Evolutionary conservation across 2,797 vertebrate genomes (phyloP).

Genomic region (Florisuga fusca): DNA sequence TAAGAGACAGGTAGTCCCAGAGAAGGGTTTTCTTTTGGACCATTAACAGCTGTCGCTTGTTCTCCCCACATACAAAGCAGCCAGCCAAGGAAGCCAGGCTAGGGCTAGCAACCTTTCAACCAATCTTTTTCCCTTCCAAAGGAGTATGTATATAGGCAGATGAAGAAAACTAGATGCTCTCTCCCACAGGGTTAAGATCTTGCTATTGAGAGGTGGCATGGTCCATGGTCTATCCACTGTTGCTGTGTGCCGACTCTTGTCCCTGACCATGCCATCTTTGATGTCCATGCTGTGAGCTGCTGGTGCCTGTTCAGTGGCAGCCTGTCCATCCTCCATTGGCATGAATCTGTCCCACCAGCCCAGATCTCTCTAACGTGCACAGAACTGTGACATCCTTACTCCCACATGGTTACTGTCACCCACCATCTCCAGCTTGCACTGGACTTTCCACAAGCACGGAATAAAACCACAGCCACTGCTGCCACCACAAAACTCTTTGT

Average conservation of each 20-base stretch:
- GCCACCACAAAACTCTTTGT: neutral
- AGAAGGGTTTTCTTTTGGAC: neutral
- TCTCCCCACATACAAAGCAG: neutral
- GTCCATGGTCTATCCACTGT: too few species aligned
- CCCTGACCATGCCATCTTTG: neutral
- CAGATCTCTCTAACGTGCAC: neutral
- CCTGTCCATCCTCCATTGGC: neutral
- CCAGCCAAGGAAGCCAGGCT: neutral
- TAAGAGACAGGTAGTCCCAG: neutral
- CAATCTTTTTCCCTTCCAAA: neutral
- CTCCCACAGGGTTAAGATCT: neutral
- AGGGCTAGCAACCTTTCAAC: neutral
- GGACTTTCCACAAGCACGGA: neutral
- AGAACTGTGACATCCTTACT: neutral
- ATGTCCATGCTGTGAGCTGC: neutral
- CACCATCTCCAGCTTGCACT: neutral
- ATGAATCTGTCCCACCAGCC: neutral
- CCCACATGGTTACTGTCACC: neutral
- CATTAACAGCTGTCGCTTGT: neutral
- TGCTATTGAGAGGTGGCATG: neutral
- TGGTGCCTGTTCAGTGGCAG: neutral
- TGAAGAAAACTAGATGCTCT: neutral
- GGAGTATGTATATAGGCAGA: neutral
- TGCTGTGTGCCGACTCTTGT: neutral
- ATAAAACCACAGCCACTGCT: neutral